Percentiles rank a stretch among this genome's conserved stretches.
Evolutionary conservation across 2,888 invertebrate species (phyloP).

Genomic region (Xylota segnis): DNA sequence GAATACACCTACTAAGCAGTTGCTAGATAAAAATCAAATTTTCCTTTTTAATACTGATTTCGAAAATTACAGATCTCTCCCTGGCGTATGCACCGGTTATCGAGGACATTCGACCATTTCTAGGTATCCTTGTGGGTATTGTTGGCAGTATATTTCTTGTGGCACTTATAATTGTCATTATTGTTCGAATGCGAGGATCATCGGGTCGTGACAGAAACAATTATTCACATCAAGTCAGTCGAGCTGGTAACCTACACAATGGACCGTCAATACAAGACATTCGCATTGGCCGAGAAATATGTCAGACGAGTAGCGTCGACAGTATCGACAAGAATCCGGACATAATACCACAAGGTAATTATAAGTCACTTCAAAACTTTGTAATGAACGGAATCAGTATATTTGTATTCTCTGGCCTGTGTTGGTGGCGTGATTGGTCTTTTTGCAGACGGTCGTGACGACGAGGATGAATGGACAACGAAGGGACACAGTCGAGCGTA

Average conservation of each 20-base stretch:
- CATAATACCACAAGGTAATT: slow-evolving; percentile 84
- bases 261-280: slow-evolving; percentile 83
- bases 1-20: slow-evolving; percentile 14
- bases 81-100: slow-evolving; percentile 85
- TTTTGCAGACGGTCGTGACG: slow-evolving; percentile 83
- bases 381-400: slow-evolving; percentile 47
- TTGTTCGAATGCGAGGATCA: slow-evolving; percentile 85
- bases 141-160: slow-evolving; percentile 86
- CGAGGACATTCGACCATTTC: slow-evolving; percentile 86
- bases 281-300: slow-evolving; percentile 82
- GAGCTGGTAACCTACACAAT: slow-evolving; percentile 82
- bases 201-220: slow-evolving; percentile 84
- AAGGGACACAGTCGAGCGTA: slow-evolving; percentile 83
- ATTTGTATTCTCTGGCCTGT: slow-evolving; percentile 39
- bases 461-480: slow-evolving; percentile 84
- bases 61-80: slow-evolving; percentile 81
- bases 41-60: slow-evolving; percentile 76
- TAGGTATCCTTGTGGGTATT: slow-evolving; percentile 86
- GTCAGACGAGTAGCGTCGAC: slow-evolving; percentile 84
- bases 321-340: slow-evolving; percentile 85
- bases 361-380: slow-evolving; percentile 51
- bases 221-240: slow-evolving; percentile 83
- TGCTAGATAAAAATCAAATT: slow-evolving; percentile 48
- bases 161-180: slow-evolving; percentile 85
- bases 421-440: slow-evolving; percentile 48